Evolutionary conservation across 2,888 invertebrate species (phyloP).

Genomic region (Embidobia sp.): DNA sequence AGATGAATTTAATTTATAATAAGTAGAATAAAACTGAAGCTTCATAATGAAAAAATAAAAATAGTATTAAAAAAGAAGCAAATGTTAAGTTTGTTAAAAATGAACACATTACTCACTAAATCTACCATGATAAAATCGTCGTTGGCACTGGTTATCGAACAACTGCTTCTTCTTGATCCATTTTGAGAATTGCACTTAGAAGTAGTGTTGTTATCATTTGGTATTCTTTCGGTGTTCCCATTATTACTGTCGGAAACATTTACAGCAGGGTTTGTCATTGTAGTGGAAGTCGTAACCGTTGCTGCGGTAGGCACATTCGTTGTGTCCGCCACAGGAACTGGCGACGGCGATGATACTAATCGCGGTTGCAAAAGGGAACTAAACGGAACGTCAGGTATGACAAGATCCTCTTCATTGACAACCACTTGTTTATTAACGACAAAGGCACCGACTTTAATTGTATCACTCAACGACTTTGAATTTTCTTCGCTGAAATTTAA

Average conservation of each 20-base stretch:
- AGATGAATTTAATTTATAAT: no score
- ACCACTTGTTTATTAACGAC: slow-evolving; percentile 86
- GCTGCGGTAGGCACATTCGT: slow-evolving; percentile 45
- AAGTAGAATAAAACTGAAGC: no score
- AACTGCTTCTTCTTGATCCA: slow-evolving; percentile 81
- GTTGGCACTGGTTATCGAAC: slow-evolving; percentile 83
- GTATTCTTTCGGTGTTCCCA: slow-evolving; percentile 75
- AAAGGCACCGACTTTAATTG: slow-evolving; percentile 90
- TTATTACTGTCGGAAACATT: slow-evolving; percentile 74
- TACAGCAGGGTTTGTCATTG: slow-evolving; percentile 39
- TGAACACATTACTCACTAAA: slow-evolving; percentile 83
- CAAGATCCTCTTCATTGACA: slow-evolving; percentile 83
- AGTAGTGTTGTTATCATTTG: slow-evolving; percentile 78
- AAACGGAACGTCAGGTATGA: slow-evolving; percentile 86
- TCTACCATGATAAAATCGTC: slow-evolving; percentile 89
- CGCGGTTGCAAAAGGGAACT: slow-evolving; percentile 83
- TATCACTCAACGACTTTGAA: slow-evolving; percentile 87
- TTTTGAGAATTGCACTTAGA: slow-evolving; percentile 79
- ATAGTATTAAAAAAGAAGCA: no score
- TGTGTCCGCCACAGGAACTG: slow-evolving; percentile 68
- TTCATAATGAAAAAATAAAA: no score
- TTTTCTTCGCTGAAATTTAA: slow-evolving; percentile 85
- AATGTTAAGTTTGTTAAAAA: no score
- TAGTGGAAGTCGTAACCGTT: slow-evolving; percentile 42
- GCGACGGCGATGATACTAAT: slow-evolving; percentile 76